Evolutionary conservation across 2,113 vertebrate genomes (phyloP).

Genomic region (Platichthys flesus): DNA sequence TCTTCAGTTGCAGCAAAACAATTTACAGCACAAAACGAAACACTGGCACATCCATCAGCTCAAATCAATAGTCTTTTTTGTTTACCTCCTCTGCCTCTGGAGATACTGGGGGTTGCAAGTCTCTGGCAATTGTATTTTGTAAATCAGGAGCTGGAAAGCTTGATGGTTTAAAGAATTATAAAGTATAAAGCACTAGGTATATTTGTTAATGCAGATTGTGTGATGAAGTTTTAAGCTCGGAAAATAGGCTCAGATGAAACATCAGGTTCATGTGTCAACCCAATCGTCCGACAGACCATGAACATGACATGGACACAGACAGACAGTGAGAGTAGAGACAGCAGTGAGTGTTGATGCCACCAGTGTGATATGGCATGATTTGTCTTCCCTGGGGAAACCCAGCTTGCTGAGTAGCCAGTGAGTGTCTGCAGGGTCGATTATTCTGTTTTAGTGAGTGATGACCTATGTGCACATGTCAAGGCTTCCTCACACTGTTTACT

Average conservation of each 20-base stretch:
- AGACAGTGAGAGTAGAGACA: neutral
- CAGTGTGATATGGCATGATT: neutral
- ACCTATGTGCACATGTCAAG: neutral
- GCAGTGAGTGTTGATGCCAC: neutral
- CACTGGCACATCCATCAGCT: too few relatives aligned
- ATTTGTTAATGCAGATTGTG: too few relatives aligned
- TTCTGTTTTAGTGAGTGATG: neutral
- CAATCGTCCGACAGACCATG: neutral
- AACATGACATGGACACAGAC: neutral
- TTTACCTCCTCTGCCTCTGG: too few relatives aligned
- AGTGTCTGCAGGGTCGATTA: neutral
- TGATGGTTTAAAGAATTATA: too few relatives aligned
- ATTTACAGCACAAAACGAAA: too few relatives aligned
- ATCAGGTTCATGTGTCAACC: neutral
- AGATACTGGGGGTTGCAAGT: too few relatives aligned
- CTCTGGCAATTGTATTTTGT: too few relatives aligned
- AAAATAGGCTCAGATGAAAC: neutral
- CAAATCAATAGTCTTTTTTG: too few relatives aligned
- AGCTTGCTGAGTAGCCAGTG: neutral
- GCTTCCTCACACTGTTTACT: neutral
- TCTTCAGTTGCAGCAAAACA: too few relatives aligned
- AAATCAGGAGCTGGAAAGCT: too few relatives aligned
- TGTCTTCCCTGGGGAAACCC: neutral
- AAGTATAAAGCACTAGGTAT: too few relatives aligned
- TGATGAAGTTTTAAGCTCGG: too few relatives aligned